phyloP scores from a whole-genome alignment of 2,888 invertebrate species.

The Pseudococcus jackbeardsleyi region DNA sequence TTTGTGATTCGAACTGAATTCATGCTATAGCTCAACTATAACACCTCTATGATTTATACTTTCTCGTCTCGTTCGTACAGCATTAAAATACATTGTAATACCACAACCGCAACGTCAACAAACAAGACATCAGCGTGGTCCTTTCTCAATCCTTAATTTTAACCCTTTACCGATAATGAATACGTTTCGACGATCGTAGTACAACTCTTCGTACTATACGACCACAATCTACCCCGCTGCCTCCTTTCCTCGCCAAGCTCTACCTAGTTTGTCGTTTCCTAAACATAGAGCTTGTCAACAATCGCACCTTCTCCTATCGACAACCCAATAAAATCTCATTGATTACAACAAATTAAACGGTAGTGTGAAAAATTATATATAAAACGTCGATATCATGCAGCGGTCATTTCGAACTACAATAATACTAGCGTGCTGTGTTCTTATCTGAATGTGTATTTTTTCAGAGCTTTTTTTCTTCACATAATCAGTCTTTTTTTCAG shows the following conservation, averaged over 20 bases:
- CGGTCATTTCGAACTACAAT: conserved; percentile 31
- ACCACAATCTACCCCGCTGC: not conserved
- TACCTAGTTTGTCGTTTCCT: not conserved
- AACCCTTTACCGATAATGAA: not conserved
- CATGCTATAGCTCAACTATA: not conserved
- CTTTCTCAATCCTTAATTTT: not conserved
- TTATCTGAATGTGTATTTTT: conserved; percentile 23
- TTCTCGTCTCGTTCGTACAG: not conserved
- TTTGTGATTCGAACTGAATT: not conserved
- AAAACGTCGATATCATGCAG: conserved; percentile 8
- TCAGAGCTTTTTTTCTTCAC: conserved; percentile 3
- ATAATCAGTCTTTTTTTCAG: conserved; percentile 4
- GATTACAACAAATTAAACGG: conserved; percentile 11
- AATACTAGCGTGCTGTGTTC: conserved; percentile 37
- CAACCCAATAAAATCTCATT: not conserved
- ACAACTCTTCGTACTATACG: not conserved
- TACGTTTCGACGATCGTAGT: not conserved
- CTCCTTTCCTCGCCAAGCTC: not conserved
- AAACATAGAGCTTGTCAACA: not conserved
- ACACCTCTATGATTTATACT: not conserved
- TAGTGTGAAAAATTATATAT: not conserved
- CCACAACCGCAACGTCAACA: not conserved
- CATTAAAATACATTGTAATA: not conserved
- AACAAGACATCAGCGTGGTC: not conserved
- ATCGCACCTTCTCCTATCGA: not conserved